These are phyloP conservation scores for Phalloptychus januarius DNA, from an alignment of 2,797 vertebrate species.

Conservation along the genomic window DNA sequence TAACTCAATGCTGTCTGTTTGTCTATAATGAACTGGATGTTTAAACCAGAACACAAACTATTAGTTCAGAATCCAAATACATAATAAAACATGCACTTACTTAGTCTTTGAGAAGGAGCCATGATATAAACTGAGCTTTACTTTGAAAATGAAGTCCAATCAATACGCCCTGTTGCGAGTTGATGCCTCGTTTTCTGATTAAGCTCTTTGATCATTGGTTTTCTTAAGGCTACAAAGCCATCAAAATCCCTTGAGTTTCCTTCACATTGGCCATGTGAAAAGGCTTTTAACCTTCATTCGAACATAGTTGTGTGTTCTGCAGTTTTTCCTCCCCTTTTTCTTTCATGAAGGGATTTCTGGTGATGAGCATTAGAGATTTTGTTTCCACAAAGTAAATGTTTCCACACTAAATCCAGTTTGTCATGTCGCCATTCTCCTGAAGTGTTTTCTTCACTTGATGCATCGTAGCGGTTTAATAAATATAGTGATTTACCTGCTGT, in stretches of 20 bases:
- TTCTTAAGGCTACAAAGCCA: not conserved
- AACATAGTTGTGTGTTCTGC: not conserved
- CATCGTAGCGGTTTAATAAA: not conserved
- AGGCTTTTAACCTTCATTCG: not conserved
- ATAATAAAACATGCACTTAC: not conserved
- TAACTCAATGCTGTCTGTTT: not conserved
- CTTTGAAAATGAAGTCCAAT: not conserved
- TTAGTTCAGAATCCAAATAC: not conserved
- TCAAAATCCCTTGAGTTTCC: not conserved
- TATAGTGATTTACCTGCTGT: not conserved
- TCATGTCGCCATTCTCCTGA: no score
- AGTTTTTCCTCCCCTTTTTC: no score
- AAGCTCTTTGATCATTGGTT: not conserved
- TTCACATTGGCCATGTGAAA: not conserved
- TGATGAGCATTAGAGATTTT: not conserved
- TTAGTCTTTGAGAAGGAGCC: not conserved
- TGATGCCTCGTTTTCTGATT: not conserved
- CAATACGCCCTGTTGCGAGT: not conserved
- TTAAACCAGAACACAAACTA: not conserved
- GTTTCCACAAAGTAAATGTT: not conserved
- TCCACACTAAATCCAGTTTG: no score
- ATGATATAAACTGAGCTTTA: not conserved
- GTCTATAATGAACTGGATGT: not conserved
- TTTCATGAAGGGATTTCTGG: not conserved
- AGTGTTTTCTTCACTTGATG: no score